Evolutionary conservation across 2,888 invertebrate genomes (phyloP), one percentile per base, ranked within the genome.

Genomic region (Spodoptera exigua): DNA sequence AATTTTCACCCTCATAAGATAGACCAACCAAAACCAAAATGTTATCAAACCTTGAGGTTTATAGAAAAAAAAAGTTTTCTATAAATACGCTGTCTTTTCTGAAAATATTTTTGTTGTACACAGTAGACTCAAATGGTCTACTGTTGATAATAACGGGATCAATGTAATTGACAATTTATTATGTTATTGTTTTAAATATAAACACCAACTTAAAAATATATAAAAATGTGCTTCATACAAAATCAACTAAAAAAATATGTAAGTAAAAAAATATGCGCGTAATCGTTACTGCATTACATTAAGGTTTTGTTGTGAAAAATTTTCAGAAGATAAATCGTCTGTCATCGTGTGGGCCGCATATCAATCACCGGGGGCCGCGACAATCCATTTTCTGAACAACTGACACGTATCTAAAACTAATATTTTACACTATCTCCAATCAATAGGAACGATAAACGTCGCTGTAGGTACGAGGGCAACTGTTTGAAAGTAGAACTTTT

Each of bases 361-460:
- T 89, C 86, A 88, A 89, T 89, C 88, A 88, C 78, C 76, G 44
- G 16, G 57, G 55, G 70, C 75, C 61, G 63, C 74, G 81, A 81
- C 80, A 79, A 80, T 76, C 82, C 79, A 86, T 88, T 87, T 84
- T 87, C 80, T 81, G 81, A 83, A 80, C 84, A 83, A 86, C 82
- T 84, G 87, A 82, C 85, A 82, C 82, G 80, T 81, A 80, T 77
- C 78, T 78, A 76, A 83, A 85, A 84, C 81, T 81, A 83, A 82
- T 83, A 81, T 83, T 82, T 80, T 79, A 75, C 74, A 69, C 61
- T 56, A 57, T 64, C 73, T 63, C 61, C 57, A 66, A 67, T 61
- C 59, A 58, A 55, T 69, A 54, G 60, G 27, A 67, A 66, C 48
- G 46, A 61, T 47, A 61, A 51, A 41, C n/a, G 41, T 21, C 16